These are phyloP conservation scores for Pica pica DNA, from an alignment of 2,113 vertebrate genomes.

Conservation along the genomic window DNA sequence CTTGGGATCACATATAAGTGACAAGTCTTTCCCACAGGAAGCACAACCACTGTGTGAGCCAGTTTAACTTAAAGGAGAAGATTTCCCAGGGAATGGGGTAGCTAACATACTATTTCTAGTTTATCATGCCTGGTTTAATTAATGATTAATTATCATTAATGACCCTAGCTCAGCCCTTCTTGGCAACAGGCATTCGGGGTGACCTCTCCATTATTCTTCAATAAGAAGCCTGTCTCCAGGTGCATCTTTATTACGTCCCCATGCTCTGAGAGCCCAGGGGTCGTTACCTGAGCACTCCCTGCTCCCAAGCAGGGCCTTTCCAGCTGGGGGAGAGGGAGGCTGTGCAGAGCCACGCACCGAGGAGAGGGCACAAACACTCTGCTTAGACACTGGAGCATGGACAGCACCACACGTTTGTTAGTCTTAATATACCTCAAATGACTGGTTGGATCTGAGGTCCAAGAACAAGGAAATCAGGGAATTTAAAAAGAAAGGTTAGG, in stretches of 20 bases:
- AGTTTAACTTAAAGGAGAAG: not conserved
- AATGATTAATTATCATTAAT: conserved; percentile 44
- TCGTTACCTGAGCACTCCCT: not conserved
- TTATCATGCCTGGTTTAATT: not conserved
- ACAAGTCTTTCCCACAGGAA: not conserved
- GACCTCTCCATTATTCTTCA: not conserved
- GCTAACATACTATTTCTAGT: not conserved
- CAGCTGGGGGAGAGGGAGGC: not conserved
- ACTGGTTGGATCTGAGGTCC: not conserved
- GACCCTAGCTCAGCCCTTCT: not conserved
- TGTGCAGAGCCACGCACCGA: not conserved
- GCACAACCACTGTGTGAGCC: not conserved
- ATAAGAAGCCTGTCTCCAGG: not conserved
- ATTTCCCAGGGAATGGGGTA: not conserved
- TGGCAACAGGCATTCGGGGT: not conserved
- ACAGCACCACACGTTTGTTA: not conserved
- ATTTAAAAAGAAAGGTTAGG: not conserved
- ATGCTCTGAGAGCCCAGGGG: not conserved
- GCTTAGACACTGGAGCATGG: not conserved
- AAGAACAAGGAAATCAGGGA: not conserved
- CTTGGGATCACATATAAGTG: not conserved
- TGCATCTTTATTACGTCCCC: not conserved
- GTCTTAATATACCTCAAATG: not conserved
- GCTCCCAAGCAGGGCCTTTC: accelerated
- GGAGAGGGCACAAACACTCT: not conserved